Conservation (phyloP, 2,888 invertebrate genomes). For the Cephus runcator region DNA sequence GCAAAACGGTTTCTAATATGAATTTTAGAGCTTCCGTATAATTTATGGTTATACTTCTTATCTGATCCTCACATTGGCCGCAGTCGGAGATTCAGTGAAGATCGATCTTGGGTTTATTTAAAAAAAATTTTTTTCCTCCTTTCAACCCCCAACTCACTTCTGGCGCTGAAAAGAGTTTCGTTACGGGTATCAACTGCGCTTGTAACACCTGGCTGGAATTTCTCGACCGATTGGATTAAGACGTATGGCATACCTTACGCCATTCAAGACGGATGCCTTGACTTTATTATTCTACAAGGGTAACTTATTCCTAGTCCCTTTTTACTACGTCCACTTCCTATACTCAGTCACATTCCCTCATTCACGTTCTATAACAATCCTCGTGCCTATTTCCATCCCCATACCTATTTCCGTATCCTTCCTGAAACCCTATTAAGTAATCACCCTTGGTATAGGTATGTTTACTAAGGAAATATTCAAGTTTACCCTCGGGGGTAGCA, state of each 20-base stretch:
- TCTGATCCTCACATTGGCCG: background rate
- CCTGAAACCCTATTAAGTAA: background rate
- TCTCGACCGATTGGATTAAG: background rate
- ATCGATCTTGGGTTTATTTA: background rate
- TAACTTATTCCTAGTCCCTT: background rate
- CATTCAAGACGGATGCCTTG: background rate
- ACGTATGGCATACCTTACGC: background rate
- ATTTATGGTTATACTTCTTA: slow-evolving; percentile 8
- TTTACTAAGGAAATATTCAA: background rate
- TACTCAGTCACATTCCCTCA: background rate
- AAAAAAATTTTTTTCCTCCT: background rate
- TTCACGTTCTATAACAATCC: background rate
- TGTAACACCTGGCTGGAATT: background rate
- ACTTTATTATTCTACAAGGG: background rate
- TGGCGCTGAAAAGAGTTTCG: background rate
- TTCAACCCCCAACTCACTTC: background rate
- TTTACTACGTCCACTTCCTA: background rate
- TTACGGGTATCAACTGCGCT: background rate
- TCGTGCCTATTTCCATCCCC: background rate
- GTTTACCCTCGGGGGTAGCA: background rate
- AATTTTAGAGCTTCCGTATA: slow-evolving; percentile 16
- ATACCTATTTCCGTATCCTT: background rate
- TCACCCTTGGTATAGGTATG: background rate
- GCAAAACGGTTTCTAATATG: slow-evolving; percentile 13
- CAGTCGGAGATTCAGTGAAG: background rate